phyloP scores from a whole-genome alignment of 2,113 vertebrate species.

The Pica pica region DNA sequence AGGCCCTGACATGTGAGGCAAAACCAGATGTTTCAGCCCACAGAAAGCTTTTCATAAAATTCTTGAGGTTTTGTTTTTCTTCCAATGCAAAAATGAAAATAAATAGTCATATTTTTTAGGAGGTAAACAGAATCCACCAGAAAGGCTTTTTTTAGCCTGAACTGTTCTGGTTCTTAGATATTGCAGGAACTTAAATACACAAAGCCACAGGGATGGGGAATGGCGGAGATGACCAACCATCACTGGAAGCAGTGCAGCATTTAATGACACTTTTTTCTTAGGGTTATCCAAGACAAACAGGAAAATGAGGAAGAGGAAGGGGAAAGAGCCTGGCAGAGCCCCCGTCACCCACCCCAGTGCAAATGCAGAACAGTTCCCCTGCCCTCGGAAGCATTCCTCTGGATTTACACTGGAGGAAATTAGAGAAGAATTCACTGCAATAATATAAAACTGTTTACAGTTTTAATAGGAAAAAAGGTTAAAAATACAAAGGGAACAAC shows the following conservation, averaged over 20 bases:
- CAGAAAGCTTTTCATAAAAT: conserved; percentile 27
- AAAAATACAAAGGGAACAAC: conserved; percentile 24
- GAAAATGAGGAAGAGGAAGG: not conserved
- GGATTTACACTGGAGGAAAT: conserved; percentile 51
- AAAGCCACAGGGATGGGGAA: not conserved
- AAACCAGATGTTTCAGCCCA: conserved; percentile 38
- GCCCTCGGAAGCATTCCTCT: not conserved
- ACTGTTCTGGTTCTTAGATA: not conserved
- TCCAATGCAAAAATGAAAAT: conserved; percentile 26
- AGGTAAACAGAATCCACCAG: not conserved
- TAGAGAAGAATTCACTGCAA: conserved; percentile 33
- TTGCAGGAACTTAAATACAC: not conserved
- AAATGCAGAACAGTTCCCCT: not conserved
- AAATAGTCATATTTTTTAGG: not conserved
- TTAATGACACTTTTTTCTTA: not conserved
- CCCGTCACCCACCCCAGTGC: fast-evolving
- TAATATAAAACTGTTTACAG: conserved; percentile 46
- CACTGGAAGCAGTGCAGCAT: not conserved
- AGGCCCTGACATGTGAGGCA: not conserved
- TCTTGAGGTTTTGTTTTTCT: conserved; percentile 40
- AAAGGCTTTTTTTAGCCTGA: not conserved
- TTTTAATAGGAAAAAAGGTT: conserved; percentile 37
- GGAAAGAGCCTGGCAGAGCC: not conserved
- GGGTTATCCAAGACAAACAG: not conserved
- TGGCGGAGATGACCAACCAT: not conserved